Evolutionary conservation across 2,888 invertebrate species (phyloP).

Genomic region (Macrophya annulata): DNA sequence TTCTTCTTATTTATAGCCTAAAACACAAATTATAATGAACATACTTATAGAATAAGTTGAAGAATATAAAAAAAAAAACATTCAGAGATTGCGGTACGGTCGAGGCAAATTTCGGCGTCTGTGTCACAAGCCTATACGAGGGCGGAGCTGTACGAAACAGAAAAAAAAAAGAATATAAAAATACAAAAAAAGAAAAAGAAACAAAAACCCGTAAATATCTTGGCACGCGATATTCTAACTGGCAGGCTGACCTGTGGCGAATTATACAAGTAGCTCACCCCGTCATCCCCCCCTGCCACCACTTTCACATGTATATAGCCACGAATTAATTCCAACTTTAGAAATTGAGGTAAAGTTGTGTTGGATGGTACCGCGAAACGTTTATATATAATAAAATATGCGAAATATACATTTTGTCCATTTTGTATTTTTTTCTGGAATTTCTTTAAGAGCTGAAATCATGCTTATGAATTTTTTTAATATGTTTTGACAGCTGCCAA

Average conservation of each 20-base stretch:
- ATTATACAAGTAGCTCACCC: constrained; percentile 9
- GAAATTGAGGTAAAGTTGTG: background rate
- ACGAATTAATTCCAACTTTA: background rate
- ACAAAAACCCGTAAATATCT: constrained; percentile 31
- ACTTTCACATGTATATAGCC: background rate
- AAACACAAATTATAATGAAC: background rate
- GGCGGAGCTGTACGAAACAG: background rate
- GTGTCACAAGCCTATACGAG: constrained; percentile 1
- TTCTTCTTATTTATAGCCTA: background rate
- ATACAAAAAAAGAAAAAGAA: background rate
- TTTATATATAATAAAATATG: background rate
- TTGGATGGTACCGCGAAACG: background rate
- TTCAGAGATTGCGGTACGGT: background rate
- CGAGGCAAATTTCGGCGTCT: background rate
- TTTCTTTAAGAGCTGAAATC: too few species aligned
- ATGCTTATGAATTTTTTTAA: too few species aligned
- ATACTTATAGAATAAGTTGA: background rate
- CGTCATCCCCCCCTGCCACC: background rate
- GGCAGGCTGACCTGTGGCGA: background rate
- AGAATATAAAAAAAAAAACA: background rate
- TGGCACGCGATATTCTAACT: constrained; percentile 38
- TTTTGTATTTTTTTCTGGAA: too few species aligned
- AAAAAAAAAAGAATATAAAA: background rate
- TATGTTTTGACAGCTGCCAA: too few species aligned
- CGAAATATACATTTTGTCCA: too few species aligned